Evolutionary conservation across 2,888 invertebrate species (phyloP).

Genomic region (Platycheirus albimanus): DNA sequence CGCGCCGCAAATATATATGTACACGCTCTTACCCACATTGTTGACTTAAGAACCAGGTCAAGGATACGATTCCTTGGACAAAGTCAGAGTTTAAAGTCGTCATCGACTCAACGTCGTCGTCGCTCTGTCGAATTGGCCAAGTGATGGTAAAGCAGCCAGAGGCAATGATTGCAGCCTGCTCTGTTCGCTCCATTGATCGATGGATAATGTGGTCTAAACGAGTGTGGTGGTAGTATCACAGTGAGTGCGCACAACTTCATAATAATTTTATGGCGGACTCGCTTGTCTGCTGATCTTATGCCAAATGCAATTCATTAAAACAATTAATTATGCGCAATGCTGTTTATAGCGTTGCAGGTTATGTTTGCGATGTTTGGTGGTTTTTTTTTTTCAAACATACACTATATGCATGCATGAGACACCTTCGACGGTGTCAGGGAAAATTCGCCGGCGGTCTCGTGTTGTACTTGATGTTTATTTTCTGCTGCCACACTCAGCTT

Average conservation of each 20-base stretch:
- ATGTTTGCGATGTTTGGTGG: neutral
- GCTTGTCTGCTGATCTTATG: conserved; percentile 53
- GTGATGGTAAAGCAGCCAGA: conserved; percentile 27
- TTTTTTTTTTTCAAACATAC: conserved; percentile 20
- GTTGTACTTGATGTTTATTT: conserved; percentile 70
- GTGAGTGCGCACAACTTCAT: conserved; percentile 51
- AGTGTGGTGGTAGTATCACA: conserved; percentile 11
- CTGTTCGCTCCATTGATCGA: conserved; percentile 44
- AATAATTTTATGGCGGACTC: conserved; percentile 52
- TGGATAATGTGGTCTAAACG: conserved; percentile 48
- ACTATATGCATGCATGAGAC: conserved; percentile 26
- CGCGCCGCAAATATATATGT: conserved; percentile 16
- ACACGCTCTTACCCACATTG: conserved; percentile 71
- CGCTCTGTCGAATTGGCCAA: neutral
- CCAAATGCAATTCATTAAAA: conserved; percentile 70
- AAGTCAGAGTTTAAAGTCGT: conserved; percentile 75
- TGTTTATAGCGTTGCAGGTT: conserved; percentile 41
- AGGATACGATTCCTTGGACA: conserved; percentile 80
- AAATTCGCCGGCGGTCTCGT: conserved; percentile 73
- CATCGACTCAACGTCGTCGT: conserved; percentile 38
- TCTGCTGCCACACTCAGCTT: conserved; percentile 34
- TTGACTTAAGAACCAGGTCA: conserved; percentile 82
- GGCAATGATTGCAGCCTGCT: conserved; percentile 37
- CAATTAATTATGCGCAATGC: conserved; percentile 67
- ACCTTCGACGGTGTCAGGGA: conserved; percentile 73